Conservation (phyloP, 2,797 vertebrate species). For the Threskiornis aethiopicus region DNA sequence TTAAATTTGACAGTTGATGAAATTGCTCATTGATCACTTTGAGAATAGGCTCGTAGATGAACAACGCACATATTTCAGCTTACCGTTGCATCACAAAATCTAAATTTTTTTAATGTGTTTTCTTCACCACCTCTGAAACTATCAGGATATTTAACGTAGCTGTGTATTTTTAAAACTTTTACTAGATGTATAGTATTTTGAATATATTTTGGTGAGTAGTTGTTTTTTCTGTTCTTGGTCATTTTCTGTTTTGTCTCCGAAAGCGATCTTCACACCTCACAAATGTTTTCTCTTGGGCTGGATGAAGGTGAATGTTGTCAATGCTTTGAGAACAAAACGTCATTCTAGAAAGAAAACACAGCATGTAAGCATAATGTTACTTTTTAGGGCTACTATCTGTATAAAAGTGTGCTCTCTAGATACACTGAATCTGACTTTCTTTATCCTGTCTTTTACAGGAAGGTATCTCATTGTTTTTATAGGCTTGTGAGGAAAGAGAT, state of each 20-base stretch:
- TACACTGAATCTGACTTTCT: not conserved
- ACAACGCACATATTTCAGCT: not conserved
- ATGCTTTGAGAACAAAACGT: slow-evolving; percentile 84
- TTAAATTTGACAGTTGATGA: not conserved
- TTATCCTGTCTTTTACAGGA: not conserved
- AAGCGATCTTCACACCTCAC: slow-evolving; percentile 79
- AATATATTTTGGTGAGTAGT: not conserved
- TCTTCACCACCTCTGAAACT: not conserved
- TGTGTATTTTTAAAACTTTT: not conserved
- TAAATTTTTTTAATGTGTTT: not conserved
- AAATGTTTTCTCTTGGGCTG: slow-evolving; percentile 82
- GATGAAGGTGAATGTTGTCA: slow-evolving; percentile 77
- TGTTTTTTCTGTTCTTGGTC: not conserved
- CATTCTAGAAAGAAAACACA: slow-evolving; percentile 77
- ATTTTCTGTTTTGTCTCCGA: not conserved
- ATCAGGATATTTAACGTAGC: not conserved
- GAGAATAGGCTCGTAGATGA: not conserved
- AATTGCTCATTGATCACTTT: not conserved
- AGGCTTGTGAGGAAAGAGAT: not conserved
- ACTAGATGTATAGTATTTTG: not conserved
- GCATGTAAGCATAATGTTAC: not conserved
- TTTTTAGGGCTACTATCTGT: not conserved
- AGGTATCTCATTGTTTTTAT: not conserved
- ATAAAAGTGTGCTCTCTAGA: not conserved
- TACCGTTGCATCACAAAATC: not conserved